phyloP scores from a whole-genome alignment of 2,888 invertebrate species.

The Sacculina carcini region DNA sequence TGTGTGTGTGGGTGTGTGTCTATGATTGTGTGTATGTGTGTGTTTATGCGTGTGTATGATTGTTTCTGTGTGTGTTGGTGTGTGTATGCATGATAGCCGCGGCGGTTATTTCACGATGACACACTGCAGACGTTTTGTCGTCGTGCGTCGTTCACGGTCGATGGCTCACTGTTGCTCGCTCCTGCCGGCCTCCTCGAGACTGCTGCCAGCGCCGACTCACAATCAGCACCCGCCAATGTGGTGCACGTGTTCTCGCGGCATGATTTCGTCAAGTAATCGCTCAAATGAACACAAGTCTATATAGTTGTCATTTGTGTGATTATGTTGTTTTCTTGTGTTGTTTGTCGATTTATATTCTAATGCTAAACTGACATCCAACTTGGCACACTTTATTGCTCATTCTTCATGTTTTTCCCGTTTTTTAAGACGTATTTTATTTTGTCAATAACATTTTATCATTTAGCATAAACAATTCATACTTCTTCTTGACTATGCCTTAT shows the following conservation, averaged over 20 bases:
- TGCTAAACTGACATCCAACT: background rate
- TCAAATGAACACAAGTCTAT: too few species aligned
- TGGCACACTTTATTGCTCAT: background rate
- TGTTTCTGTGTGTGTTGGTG: background rate
- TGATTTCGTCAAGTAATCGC: slow-evolving; percentile 21
- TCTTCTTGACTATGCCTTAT: too few species aligned
- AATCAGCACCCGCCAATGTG: slow-evolving; percentile 27
- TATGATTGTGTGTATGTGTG: too few species aligned
- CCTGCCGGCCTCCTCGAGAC: slow-evolving; percentile 49
- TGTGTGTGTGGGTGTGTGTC: too few species aligned
- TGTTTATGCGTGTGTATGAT: background rate
- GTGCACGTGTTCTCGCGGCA: slow-evolving; percentile 31
- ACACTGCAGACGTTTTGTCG: slow-evolving; percentile 82
- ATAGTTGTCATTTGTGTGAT: background rate
- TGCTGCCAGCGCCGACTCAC: slow-evolving; percentile 28
- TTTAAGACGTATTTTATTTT: background rate
- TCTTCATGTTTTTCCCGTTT: background rate
- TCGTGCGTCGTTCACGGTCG: slow-evolving; percentile 64
- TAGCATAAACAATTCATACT: too few species aligned
- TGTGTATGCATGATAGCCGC: slow-evolving; percentile 14
- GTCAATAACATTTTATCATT: too few species aligned
- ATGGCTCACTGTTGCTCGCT: slow-evolving; percentile 53
- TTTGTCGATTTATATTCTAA: background rate
- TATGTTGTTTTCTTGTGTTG: background rate
- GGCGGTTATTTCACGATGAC: slow-evolving; percentile 60